A percentile compares a stretch with the other conserved stretches of the same genome.
Evolutionary conservation across 2,113 vertebrate genomes (phyloP).

Genomic region (Patagioenas fasciata): DNA sequence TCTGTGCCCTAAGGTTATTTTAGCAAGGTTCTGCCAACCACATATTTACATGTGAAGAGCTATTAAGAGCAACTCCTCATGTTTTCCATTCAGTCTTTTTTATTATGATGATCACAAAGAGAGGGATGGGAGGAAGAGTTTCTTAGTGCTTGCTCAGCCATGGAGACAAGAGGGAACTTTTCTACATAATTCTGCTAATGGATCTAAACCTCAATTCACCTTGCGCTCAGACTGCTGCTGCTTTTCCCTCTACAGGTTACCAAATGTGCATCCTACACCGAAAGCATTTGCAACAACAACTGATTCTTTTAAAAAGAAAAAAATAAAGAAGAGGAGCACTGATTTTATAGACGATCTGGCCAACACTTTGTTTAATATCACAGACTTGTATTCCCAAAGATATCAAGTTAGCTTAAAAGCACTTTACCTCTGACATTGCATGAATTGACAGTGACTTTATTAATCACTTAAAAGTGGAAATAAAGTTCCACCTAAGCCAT

Average conservation of each 20-base stretch:
- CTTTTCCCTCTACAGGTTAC: not conserved
- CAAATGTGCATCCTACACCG: not conserved
- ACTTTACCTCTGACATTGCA: not conserved
- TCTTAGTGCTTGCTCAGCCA: constrained; percentile 27
- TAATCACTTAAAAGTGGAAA: not conserved
- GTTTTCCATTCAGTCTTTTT: constrained; percentile 68
- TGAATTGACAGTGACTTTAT: not conserved
- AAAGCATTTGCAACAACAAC: not conserved
- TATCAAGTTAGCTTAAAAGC: not conserved
- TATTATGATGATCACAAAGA: constrained; percentile 16
- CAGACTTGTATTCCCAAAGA: not conserved
- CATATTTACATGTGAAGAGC: constrained; percentile 46
- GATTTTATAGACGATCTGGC: not conserved
- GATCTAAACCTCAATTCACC: not conserved
- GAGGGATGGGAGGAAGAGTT: constrained; percentile 5
- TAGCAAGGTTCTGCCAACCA: constrained; percentile 66
- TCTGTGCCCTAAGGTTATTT: constrained; percentile 65
- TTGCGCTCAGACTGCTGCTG: not conserved
- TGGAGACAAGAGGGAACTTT: not conserved
- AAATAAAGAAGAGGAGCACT: not conserved
- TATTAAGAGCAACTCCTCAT: constrained; percentile 67
- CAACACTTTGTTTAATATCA: not conserved
- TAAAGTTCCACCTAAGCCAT: not conserved
- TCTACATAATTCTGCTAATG: not conserved
- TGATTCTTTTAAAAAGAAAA: not conserved